Evolutionary conservation across 2,113 vertebrate species (phyloP), one percentile per base, ranked within the genome.

Genomic region (Gracilinanus agilis): DNA sequence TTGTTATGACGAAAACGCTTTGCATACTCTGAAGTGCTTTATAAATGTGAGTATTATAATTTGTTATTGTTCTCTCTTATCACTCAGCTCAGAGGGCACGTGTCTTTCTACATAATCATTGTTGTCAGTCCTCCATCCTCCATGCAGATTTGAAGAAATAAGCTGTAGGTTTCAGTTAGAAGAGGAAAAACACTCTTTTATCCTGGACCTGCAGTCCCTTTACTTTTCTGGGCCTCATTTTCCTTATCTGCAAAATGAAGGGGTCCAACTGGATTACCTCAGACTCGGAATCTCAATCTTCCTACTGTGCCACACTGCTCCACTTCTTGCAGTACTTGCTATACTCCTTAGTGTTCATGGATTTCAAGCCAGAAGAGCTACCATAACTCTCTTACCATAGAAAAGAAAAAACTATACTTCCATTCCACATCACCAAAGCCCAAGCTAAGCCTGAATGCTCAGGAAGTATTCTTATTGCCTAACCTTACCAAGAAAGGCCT

Each of bases 401-500:
- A 90, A 92, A 61, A 89, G 21, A 92, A 88, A 92, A 88, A 92
- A 75, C 4, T 24, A 89, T 24, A 0, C 2, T 34, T 96, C 9
- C 58, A 21, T 95, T 49, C 90, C 91, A 44, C 93, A 58, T 53
- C 67, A 92, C 90, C 21, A 58, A 92, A 91, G 91, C 88, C 56
- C 94, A 54, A 75, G 96, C 61, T 92, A 93, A 91, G 19, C 91
- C 97, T 96, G 96, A 96, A 94, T 98, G 97, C 95, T 96, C 97
- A 97, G 90, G 93, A 92, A 98, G 93, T 92, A 53, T 61, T 97
- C 95, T 98, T 98, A 97, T 97, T 96, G 90, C 95, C 90, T 97
- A 98, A 97, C 88, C 96, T 96, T 97, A 91, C 13, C 55, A 96
- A 95, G 94, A 97, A 90, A 96, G 91, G 94, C 92, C 9, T 1